These are phyloP conservation scores for Matsumyia berberina DNA, from an alignment of 2,888 invertebrate genomes.

Conservation along the genomic window DNA sequence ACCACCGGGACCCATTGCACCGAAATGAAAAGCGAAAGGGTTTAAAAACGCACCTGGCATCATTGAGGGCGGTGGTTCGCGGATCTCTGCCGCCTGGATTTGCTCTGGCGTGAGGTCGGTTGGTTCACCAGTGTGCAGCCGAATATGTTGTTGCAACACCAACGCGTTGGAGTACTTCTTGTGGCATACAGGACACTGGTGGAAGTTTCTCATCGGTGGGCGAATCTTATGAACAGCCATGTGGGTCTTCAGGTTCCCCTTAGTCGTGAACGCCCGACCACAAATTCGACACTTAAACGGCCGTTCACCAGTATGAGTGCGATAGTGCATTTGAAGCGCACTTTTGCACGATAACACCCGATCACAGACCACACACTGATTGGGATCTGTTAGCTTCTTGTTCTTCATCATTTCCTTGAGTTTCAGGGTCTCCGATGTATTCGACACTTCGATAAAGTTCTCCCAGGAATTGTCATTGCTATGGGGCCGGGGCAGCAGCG, in stretches of 20 bases:
- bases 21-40: constrained; percentile 84
- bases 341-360: constrained; percentile 98
- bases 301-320: constrained; percentile 85
- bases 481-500: constrained; percentile 90
- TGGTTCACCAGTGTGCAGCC: constrained; percentile 95
- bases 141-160: constrained; percentile 97
- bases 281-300: constrained; percentile 99
- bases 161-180: constrained; percentile 97
- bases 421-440: constrained; percentile 97
- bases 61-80: constrained; percentile 89
- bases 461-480: constrained; percentile 99
- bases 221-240: constrained; percentile 99
- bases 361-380: constrained; percentile 99
- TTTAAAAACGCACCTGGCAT: constrained; percentile 84
- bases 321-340: constrained; percentile 98
- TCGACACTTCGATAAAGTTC: constrained; percentile 95
- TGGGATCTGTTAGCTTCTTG: constrained; percentile 97
- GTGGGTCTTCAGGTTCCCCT: constrained; percentile 99
- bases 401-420: constrained; percentile 98
- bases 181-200: constrained; percentile 99
- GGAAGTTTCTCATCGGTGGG: constrained; percentile 95
- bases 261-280: constrained; percentile 98
- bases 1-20: constrained; percentile 80
- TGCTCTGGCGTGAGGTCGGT: constrained; percentile 93
- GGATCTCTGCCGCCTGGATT: constrained; percentile 93